Evolutionary conservation across 2,113 vertebrate genomes (phyloP), one percentile per base, ranked within the genome.

Genomic region (Apteryx owenii): DNA sequence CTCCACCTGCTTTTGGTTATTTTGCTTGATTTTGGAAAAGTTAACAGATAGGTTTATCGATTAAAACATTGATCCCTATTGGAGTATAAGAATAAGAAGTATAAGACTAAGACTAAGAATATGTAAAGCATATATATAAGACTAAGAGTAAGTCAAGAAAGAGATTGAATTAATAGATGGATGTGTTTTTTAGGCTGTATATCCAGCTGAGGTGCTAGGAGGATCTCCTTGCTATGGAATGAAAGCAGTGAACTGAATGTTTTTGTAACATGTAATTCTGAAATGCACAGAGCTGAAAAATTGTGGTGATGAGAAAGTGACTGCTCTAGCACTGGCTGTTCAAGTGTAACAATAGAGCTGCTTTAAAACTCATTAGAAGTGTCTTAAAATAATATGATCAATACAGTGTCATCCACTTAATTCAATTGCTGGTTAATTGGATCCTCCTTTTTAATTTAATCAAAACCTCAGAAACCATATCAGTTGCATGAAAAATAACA

Each of bases 321-420:
- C 81, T 61, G 29, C 48, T 61, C 38, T 40, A 58, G 28, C 44
- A 36, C 61, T 79, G 62, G 29, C 16, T 93, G 18, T 70, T 95
- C 31, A 51, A 1, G 1, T 88, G 18, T 87, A 90, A 72, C 54
- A 46, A 40, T 84, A 33, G 54, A 72, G n/a, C 77, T 95, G 69
- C 81, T 92, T 95, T 93, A 93, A 93, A 95, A 94, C 71, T 93
- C 87, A 82, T 95, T 84, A 94, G 76, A 96, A 91, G 28, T 87
- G 76, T 85, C 91, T 93, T 94, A 94, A 91, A 96, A 94, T 93
- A 95, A 90, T 95, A 95, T 93, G 95, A 95, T 97, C 96, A 89
- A 90, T 94, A 86, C 51, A 83, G 85, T 95, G 81, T 93, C 90
- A 68, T 93, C 83, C n/a, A 77, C 56, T 95, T 95, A 95, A 96